These are phyloP conservation scores for Bimastos eiseni DNA, from an alignment of 2,888 invertebrate species.

Conservation along the genomic window DNA sequence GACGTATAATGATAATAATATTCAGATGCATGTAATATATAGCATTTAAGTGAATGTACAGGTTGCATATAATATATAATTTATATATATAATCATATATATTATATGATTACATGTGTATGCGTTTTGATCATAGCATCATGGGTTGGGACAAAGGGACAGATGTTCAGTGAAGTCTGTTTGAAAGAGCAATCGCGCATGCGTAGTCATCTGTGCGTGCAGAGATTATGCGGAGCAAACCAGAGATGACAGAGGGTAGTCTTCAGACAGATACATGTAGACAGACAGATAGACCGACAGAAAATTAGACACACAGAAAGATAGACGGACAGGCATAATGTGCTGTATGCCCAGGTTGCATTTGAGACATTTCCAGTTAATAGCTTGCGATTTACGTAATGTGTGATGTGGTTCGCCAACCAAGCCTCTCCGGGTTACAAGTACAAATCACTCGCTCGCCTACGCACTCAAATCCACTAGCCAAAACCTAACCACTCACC, in stretches of 20 bases:
- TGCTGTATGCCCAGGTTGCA: no score
- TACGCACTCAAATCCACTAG: no score
- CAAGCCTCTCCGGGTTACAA: no score
- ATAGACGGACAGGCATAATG: neutral
- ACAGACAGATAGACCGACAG: neutral
- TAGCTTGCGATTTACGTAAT: no score
- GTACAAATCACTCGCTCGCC: no score
- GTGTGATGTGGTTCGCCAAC: no score
- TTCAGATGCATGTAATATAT: neutral
- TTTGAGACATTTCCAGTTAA: no score
- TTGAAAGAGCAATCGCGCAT: neutral
- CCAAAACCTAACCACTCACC: no score
- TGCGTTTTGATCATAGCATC: neutral
- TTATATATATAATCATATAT: neutral
- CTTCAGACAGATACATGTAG: neutral
- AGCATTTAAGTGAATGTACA: no score
- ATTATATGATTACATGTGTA: neutral
- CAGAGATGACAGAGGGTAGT: neutral
- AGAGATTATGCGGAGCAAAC: neutral
- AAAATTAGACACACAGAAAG: neutral
- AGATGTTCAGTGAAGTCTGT: neutral
- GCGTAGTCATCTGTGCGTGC: neutral
- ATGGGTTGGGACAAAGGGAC: neutral
- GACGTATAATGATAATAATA: no score
- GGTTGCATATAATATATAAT: neutral